Evolutionary conservation across 2,797 vertebrate genomes (phyloP), one percentile per base, ranked within the genome.

Genomic region (Acanthopagrus latus): DNA sequence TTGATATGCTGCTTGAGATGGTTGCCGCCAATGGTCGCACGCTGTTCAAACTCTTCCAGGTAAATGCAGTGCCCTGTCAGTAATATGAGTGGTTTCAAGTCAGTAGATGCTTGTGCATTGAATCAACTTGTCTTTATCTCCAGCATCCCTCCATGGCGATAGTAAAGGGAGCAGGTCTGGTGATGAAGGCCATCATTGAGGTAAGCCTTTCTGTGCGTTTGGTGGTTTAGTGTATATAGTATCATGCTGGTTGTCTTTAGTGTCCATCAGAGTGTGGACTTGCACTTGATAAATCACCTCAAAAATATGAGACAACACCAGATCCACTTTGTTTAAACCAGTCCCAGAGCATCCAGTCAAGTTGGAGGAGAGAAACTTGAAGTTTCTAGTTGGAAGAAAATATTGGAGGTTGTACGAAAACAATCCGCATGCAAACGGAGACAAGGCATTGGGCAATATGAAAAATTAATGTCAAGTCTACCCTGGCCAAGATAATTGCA

Each of bases 171-270:
- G 98, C 98, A 27, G 98, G 98, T 52, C 94, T 99, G 84, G 97
- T 99, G 83, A 99, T 99, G 98, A 99, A 99, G 92, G 98, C 98
- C 84, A 98, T 99, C 86, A 99, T 99, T 91, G 98, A 99, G 97
- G 98, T 99, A 90, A 95, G 93, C 71, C 1, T 65, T 54, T 60
- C 6, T 23, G 6, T 20, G 18, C 12, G 2, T 76, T 46, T 16
- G 21, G 5, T 74, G 33, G 4, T 52, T 69, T 29, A 46, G 7
- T 58, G 5, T 68, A 88, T 62, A 0, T 21, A 4, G 4, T 55
- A 14, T 46, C 10, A 7, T 9, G 3, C n/a, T 18, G 2, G 2
- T 7, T 44, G 3, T 66, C 9, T 72, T 54, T 20, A 0, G 4
- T 54, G 33, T 38, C 8, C 33, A 38, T 38, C 33, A 9, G 33